A percentile compares a stretch with the other conserved stretches of the same genome.
Conservation (phyloP, 2,888 invertebrate genomes). For the Plebejus argus region DNA sequence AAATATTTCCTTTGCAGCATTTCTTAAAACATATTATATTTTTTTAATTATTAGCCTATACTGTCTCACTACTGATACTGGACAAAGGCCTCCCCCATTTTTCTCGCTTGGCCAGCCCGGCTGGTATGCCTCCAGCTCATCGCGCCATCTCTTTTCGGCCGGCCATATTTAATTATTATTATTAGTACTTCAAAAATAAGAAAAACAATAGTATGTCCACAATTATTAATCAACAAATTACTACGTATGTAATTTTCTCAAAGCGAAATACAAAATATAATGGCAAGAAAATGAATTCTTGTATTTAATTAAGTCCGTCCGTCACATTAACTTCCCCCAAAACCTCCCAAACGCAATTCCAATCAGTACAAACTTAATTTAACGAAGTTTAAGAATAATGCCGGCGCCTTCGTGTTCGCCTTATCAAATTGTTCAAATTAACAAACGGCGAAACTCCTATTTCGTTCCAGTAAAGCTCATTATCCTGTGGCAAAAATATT, state of each 20-base stretch:
- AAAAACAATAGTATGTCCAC: too few species aligned
- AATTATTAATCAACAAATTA: too few species aligned
- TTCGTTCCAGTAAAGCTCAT: not conserved
- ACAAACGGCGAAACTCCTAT: conserved; percentile 1
- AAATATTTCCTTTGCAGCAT: too few species aligned
- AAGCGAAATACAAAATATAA: not conserved
- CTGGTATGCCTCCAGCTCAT: too few species aligned
- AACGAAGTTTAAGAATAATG: conserved; percentile 25
- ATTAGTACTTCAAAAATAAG: too few species aligned
- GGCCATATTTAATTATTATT: too few species aligned
- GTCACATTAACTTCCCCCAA: conserved; percentile 3
- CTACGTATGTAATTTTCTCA: not conserved
- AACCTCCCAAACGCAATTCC: conserved; percentile 24
- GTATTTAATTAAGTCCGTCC: conserved; percentile 14
- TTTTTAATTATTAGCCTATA: too few species aligned
- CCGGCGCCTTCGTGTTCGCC: conserved; percentile 3
- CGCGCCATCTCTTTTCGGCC: too few species aligned
- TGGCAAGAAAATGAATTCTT: conserved; percentile 4
- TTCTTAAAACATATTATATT: too few species aligned
- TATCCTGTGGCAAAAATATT: not conserved
- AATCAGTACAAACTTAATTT: conserved; percentile 29
- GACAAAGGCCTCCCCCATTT: too few species aligned
- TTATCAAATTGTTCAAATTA: conserved; percentile 30
- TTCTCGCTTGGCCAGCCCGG: too few species aligned
- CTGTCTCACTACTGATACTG: too few species aligned